Evolutionary conservation across 2,113 vertebrate genomes (phyloP).

Genomic region (Eclectus roratus): DNA sequence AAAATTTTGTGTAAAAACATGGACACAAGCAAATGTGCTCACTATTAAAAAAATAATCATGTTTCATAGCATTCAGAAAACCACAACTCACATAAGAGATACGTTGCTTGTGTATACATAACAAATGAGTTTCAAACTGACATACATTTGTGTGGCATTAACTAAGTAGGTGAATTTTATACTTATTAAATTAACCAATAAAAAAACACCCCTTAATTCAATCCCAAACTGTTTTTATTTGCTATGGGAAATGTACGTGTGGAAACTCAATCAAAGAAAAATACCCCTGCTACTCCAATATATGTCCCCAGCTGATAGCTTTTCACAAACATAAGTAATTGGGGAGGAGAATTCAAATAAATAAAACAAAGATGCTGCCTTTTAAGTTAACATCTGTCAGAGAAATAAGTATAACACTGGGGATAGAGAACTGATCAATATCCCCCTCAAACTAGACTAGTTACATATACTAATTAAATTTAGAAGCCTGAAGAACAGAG

Average conservation of each 20-base stretch:
- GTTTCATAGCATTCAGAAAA: not conserved
- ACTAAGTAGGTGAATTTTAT: not conserved
- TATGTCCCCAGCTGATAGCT: not conserved
- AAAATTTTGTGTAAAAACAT: not conserved
- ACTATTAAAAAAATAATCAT: not conserved
- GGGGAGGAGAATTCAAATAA: not conserved
- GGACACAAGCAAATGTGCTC: not conserved
- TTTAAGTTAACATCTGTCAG: not conserved
- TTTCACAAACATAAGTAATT: not conserved
- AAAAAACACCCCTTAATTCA: not conserved
- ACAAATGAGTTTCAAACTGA: not conserved
- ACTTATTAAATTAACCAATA: not conserved
- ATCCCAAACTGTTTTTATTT: not conserved
- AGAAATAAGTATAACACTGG: not conserved
- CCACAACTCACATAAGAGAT: accelerated
- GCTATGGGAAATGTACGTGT: not conserved
- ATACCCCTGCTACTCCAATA: not conserved
- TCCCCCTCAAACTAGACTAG: not conserved
- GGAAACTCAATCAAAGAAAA: not conserved
- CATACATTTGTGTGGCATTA: not conserved
- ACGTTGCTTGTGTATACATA: not conserved
- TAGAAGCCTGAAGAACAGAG: not conserved
- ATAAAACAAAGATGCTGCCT: not conserved
- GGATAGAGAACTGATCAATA: not conserved
- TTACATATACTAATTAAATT: not conserved